These are phyloP conservation scores for Drosophila testacea DNA, from an alignment of 2,888 invertebrate genomes.

Conservation along the genomic window DNA sequence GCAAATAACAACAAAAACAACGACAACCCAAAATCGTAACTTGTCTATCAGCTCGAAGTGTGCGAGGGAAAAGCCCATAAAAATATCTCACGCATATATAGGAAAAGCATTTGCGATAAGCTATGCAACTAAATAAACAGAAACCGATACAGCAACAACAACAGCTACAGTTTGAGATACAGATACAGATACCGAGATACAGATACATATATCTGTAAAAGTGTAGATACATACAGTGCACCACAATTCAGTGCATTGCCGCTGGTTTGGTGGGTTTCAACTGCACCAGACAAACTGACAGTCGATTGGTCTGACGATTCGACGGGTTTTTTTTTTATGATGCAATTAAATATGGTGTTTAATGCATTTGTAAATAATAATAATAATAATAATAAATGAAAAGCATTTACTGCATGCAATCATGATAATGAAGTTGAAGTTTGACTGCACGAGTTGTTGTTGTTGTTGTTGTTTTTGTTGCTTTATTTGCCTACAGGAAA, in stretches of 20 bases:
- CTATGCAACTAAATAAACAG: conserved; percentile 70
- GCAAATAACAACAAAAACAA: conserved; percentile 55
- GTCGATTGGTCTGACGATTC: conserved; percentile 35
- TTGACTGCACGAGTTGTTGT: conserved; percentile 46
- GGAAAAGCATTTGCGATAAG: conserved; percentile 70
- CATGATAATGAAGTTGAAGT: conserved; percentile 70
- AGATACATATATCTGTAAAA: neutral
- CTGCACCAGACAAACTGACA: conserved; percentile 1
- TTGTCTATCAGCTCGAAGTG: conserved; percentile 48
- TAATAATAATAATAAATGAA: conserved; percentile 69
- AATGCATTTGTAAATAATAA: conserved; percentile 78
- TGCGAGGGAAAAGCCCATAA: conserved; percentile 50
- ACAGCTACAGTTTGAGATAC: conserved; percentile 3
- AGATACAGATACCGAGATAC: conserved; percentile 3
- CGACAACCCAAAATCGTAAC: conserved; percentile 56
- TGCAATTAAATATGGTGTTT: conserved; percentile 77
- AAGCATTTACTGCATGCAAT: conserved; percentile 39
- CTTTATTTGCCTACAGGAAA: conserved; percentile 75
- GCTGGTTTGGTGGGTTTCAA: conserved; percentile 13
- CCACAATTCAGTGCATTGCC: conserved; percentile 30
- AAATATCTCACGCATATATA: conserved; percentile 74
- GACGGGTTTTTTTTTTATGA: conserved; percentile 56
- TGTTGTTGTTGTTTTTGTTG: conserved; percentile 24
- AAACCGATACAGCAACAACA: conserved; percentile 10
- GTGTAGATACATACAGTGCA: conserved; percentile 17